Conservation (phyloP, 2,797 vertebrate species). For the Pygocentrus nattereri region DNA sequence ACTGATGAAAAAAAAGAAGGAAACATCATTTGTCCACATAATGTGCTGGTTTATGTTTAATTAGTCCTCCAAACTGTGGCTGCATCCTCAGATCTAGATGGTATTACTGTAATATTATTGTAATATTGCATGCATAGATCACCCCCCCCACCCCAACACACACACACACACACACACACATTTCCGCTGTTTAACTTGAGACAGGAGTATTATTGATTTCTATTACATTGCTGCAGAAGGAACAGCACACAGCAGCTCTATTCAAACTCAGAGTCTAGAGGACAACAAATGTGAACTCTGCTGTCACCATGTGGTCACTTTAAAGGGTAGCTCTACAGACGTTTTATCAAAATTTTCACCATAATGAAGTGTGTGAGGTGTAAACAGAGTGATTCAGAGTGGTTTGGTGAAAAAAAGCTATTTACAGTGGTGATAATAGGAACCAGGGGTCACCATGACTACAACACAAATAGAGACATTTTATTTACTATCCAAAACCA, state of each 20-base stretch:
- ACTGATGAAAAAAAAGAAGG: no score
- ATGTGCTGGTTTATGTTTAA: neutral
- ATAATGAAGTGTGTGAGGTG: neutral
- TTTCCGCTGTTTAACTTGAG: no score
- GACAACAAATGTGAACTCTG: neutral
- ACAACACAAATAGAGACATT: no score
- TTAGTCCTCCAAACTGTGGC: neutral
- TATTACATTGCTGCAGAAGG: neutral
- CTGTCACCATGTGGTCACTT: constrained; percentile 3
- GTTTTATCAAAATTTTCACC: neutral
- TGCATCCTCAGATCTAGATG: neutral
- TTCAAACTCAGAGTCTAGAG: neutral
- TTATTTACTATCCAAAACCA: no score
- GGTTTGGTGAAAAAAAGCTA: no score
- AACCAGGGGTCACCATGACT: no score
- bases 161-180: no score
- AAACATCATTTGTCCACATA: no score
- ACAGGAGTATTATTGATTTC: neutral
- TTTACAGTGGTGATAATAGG: no score
- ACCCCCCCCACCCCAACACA: no score
- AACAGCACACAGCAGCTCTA: neutral
- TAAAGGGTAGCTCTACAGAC: neutral
- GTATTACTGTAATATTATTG: no score
- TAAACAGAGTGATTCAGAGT: neutral
- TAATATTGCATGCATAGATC: neutral